Evolutionary conservation across 2,888 invertebrate genomes (phyloP).

Genomic region (Caenorhabditis afra): DNA sequence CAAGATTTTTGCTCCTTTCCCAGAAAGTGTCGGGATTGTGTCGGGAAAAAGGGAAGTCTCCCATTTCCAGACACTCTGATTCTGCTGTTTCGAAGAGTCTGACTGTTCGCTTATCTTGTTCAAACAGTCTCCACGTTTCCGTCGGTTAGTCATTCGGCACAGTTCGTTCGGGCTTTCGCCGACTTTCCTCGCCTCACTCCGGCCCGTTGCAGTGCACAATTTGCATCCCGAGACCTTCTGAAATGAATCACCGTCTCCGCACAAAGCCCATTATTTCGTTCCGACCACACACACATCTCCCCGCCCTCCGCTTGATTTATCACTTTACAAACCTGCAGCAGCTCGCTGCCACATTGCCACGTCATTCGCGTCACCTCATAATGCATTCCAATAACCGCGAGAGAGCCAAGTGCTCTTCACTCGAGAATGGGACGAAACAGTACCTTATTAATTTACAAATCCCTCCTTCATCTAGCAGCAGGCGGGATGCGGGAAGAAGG

Average conservation of each 20-base stretch:
- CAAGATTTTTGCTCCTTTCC: conserved; percentile 6
- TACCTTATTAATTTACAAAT: conserved; percentile 61
- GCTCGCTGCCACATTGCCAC: conserved; percentile 15
- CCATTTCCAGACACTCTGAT: neutral
- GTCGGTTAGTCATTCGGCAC: conserved; percentile 41
- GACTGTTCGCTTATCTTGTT: conserved; percentile 20
- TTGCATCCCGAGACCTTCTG: conserved; percentile 7
- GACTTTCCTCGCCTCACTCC: neutral
- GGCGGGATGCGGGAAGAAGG: conserved; percentile 22
- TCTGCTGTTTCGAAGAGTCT: neutral
- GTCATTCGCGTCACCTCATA: conserved; percentile 25
- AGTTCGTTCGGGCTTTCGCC: neutral
- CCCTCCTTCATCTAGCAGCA: conserved; percentile 11
- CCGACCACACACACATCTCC: conserved; percentile 12
- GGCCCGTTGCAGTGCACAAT: conserved; percentile 25
- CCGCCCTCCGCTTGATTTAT: conserved; percentile 55
- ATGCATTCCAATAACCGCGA: conserved; percentile 39
- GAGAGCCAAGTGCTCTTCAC: conserved; percentile 33
- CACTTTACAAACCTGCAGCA: conserved; percentile 50
- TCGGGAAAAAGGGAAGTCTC: neutral
- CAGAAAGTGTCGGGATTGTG: neutral
- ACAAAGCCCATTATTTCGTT: conserved; percentile 57
- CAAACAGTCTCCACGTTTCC: conserved; percentile 41
- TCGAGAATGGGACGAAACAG: conserved; percentile 13
- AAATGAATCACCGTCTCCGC: conserved; percentile 39